Evolutionary conservation across 2,888 invertebrate genomes (phyloP).

Genomic region (Cancer borealis): DNA sequence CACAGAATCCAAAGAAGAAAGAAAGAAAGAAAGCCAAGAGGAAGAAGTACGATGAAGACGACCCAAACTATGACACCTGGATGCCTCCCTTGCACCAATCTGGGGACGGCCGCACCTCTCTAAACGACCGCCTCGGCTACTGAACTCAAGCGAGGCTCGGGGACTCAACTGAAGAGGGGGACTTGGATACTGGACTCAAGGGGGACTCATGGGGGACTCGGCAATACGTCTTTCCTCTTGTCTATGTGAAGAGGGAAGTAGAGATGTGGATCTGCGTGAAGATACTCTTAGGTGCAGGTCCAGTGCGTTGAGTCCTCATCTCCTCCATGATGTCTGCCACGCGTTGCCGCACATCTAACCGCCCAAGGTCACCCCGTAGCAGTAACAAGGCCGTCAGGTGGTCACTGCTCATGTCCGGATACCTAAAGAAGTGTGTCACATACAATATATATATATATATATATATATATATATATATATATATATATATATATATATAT

Average conservation of each 20-base stretch:
- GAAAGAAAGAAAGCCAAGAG: constrained; percentile 56
- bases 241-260: constrained; percentile 78
- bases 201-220: too few relatives aligned
- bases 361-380: constrained; percentile 92
- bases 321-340: constrained; percentile 85
- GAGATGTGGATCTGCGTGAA: constrained; percentile 79
- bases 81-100: constrained; percentile 87
- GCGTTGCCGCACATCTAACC: constrained; percentile 89
- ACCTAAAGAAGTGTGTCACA: constrained; percentile 58
- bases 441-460: too few relatives aligned
- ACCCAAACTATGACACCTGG: constrained; percentile 87
- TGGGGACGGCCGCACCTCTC: constrained; percentile 88
- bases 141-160: constrained; percentile 79
- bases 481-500: too few relatives aligned
- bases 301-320: constrained; percentile 76
- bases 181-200: constrained; percentile 85
- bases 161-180: too few relatives aligned
- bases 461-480: too few relatives aligned
- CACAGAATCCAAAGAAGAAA: too few relatives aligned
- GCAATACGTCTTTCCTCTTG: not conserved
- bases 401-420: constrained; percentile 92
- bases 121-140: constrained; percentile 90
- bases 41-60: constrained; percentile 78
- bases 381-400: constrained; percentile 91
- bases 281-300: constrained; percentile 79